Conservation (phyloP, 2,797 vertebrate genomes). For the Brachyalestes nurse region DNA sequence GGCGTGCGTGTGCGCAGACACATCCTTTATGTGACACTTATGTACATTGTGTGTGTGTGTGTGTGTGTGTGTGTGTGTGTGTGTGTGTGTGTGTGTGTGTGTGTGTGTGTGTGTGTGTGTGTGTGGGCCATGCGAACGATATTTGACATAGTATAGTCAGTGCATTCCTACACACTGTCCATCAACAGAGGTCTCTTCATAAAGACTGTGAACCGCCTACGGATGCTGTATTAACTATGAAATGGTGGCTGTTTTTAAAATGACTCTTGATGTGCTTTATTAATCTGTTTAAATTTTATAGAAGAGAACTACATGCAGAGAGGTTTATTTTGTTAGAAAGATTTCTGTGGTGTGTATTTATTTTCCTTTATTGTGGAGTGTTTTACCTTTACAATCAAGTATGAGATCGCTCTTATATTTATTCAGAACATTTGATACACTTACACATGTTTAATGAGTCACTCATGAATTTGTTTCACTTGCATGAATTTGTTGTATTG, state of each 20-base stretch:
- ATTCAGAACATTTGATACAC: constrained; percentile 25
- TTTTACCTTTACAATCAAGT: constrained; percentile 8
- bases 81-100: not conserved
- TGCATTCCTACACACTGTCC: not conserved
- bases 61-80: not conserved
- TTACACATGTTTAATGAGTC: constrained; percentile 27
- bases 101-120: not conserved
- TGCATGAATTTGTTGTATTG: constrained; percentile 14
- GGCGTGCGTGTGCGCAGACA: no score
- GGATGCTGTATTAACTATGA: not conserved
- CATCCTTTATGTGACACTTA: not conserved
- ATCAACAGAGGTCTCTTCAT: no score
- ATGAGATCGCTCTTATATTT: constrained; percentile 40
- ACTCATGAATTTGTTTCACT: constrained; percentile 1
- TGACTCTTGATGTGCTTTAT: not conserved
- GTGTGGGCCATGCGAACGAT: not conserved
- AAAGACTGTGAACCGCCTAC: not conserved
- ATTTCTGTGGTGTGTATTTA: constrained; percentile 38
- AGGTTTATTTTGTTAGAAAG: not conserved
- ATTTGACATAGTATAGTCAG: not conserved
- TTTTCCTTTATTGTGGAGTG: constrained; percentile 31
- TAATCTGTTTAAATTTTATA: not conserved
- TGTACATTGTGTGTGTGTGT: not conserved
- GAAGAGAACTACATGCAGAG: constrained; percentile 27
- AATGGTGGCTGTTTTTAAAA: not conserved